Conservation (phyloP, 2,113 vertebrate species). For the Hemiscyllium ocellatum region DNA sequence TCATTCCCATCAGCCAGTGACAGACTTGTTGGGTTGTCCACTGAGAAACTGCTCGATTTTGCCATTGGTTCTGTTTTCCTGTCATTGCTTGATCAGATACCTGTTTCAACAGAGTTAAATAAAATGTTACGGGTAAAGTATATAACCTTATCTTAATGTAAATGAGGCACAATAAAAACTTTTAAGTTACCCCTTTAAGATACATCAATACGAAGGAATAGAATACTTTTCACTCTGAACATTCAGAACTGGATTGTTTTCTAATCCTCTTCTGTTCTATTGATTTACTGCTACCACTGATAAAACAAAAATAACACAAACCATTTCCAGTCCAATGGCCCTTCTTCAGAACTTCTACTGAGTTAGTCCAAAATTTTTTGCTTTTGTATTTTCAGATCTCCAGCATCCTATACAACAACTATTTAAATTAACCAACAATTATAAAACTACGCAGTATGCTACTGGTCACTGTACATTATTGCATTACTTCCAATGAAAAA, state of each 20-base stretch:
- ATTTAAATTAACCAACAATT: background rate
- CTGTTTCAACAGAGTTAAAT: slow-evolving; percentile 48
- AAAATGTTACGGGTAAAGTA: background rate
- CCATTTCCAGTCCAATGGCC: too few species aligned
- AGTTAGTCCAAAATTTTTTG: too few species aligned
- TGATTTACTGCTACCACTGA: background rate
- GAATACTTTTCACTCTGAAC: background rate
- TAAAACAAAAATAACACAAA: background rate
- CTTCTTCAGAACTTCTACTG: too few species aligned
- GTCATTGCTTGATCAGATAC: slow-evolving; percentile 60
- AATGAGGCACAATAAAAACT: background rate
- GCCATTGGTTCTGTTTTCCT: slow-evolving; percentile 80
- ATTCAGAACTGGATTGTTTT: background rate
- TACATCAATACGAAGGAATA: background rate
- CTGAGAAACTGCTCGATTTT: slow-evolving; percentile 70
- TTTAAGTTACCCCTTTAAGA: background rate
- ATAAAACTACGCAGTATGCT: background rate
- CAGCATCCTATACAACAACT: background rate
- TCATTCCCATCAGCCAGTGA: slow-evolving; percentile 79
- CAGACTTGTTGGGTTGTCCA: slow-evolving; percentile 81
- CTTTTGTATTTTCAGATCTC: too few species aligned
- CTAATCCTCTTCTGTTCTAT: background rate
- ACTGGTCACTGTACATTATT: background rate
- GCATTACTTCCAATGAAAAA: background rate
- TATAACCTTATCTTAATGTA: background rate